Base-by-base conservation (phyloP, 2,888 invertebrate genomes). In the Stegophylla sp. region DNA sequence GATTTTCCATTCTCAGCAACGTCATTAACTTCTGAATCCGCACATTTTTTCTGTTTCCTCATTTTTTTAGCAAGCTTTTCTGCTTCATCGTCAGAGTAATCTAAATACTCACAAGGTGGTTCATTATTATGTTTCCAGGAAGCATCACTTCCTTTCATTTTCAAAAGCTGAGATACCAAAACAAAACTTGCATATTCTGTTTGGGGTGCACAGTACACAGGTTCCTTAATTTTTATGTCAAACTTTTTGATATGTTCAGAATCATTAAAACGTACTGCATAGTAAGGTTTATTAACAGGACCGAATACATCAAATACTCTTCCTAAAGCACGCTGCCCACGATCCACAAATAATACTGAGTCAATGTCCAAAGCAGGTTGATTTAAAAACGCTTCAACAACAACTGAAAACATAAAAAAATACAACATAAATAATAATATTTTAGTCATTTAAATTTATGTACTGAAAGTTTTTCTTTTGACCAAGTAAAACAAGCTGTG, bases 221-320 rank as follows among this genome's bases (percentile, higher is more conserved):
- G 89, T 86, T 90, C 89, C 71, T 93, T 95, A 71, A 90, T 86
- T 84, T 88, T 86, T 2, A 94, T 89, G 69, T 91, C 91, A 83
- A 90, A 90, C 64, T 90, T 89, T 67, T 89, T 86, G 74, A 95
- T 93, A 85, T 97, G 94, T 75, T 92, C 90, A 15, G 87, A 86
- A 0, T 90, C 91, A 88, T 96, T 97, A 87, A 97, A 97, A 3
- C 97, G 89, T n/a, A 98, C 90, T 84, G 94, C 93, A 87, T 98
- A 98, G 84, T 93, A 89, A 0, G 98, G 97, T 84, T 92, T 91
- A 0, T 89, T 88, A 0, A 97, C 94, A 72, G 92, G 93, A 17
- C 98, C 97, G 86, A 97, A 92, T 0, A 97, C 95, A 88, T 98
- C 98, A 87, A 94, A 96, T 71, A 97, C 91, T 86, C 91, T 90